phyloP scores from a whole-genome alignment of 2,113 vertebrate species.

The Daphoenositta chrysoptera region DNA sequence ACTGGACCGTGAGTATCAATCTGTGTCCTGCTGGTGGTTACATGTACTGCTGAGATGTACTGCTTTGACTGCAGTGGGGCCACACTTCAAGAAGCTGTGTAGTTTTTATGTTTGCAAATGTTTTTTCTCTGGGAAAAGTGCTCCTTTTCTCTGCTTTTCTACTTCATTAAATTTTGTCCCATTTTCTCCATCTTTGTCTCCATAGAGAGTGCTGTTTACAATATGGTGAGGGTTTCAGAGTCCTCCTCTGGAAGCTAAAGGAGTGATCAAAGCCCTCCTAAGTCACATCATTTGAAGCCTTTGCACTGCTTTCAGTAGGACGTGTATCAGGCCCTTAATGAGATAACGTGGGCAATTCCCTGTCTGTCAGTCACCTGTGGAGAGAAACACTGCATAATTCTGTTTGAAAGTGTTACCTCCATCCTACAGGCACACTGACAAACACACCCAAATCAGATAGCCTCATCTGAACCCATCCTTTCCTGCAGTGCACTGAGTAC shows the following conservation, averaged over 20 bases:
- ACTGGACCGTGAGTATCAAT: constrained; percentile 92
- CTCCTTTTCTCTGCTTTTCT: neutral
- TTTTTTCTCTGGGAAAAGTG: neutral
- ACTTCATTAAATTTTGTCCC: neutral
- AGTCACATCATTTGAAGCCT: neutral
- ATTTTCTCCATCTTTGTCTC: neutral
- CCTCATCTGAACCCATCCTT: neutral
- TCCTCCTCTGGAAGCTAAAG: neutral
- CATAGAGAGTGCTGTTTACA: neutral
- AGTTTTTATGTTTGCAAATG: neutral
- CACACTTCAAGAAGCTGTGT: neutral
- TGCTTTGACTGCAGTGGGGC: neutral
- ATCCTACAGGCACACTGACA: neutral
- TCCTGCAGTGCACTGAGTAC: accelerated
- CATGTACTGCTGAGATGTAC: neutral
- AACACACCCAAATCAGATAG: neutral
- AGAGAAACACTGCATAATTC: neutral
- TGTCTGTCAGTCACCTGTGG: neutral
- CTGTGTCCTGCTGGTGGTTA: neutral
- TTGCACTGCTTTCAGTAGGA: neutral
- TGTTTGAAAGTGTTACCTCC: neutral
- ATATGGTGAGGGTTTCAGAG: neutral
- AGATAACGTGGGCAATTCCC: neutral
- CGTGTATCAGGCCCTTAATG: neutral
- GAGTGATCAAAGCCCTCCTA: neutral